phyloP scores from a whole-genome alignment of 2,888 invertebrate genomes.

The Caenorhabditis imperialis region DNA sequence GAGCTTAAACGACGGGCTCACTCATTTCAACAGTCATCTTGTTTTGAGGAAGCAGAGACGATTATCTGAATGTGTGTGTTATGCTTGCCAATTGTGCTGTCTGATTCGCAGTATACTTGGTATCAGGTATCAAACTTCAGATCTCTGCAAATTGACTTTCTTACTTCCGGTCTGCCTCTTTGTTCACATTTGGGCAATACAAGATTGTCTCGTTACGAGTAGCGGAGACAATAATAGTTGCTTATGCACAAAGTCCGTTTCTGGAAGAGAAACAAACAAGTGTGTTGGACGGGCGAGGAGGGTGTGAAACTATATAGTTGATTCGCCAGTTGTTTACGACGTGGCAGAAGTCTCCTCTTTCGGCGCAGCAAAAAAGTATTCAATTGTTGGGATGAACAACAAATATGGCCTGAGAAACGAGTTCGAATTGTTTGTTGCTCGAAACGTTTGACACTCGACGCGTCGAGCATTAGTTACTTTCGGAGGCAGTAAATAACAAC shows the following conservation, averaged over 20 bases:
- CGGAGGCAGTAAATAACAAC: slow-evolving; percentile 35
- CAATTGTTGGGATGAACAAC: slow-evolving; percentile 33
- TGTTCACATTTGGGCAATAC: slow-evolving; percentile 11
- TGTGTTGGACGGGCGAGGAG: neutral
- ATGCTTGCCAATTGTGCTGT: slow-evolving; percentile 26
- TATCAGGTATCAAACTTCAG: slow-evolving; percentile 16
- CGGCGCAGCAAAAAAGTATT: slow-evolving; percentile 23
- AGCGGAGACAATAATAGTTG: slow-evolving; percentile 27
- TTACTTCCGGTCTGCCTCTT: slow-evolving; percentile 12
- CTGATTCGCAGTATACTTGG: neutral
- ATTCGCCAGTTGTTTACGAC: slow-evolving; percentile 52
- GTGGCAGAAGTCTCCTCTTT: slow-evolving; percentile 28
- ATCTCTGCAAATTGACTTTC: slow-evolving; percentile 20
- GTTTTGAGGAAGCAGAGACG: slow-evolving; percentile 17
- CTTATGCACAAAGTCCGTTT: slow-evolving; percentile 2
- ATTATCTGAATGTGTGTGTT: slow-evolving; percentile 22
- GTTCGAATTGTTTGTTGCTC: slow-evolving; percentile 50
- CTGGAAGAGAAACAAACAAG: slow-evolving; percentile 34
- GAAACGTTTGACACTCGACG: slow-evolving; percentile 40
- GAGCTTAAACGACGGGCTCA: too few species aligned
- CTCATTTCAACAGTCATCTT: slow-evolving; percentile 14
- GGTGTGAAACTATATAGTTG: slow-evolving; percentile 58
- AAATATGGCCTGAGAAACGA: slow-evolving; percentile 23
- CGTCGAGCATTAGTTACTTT: too few species aligned
- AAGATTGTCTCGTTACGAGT: slow-evolving; percentile 5